Evolutionary conservation across 2,113 vertebrate species (phyloP), one percentile per base, ranked within the genome.

Genomic region (Coreoperca whiteheadi): DNA sequence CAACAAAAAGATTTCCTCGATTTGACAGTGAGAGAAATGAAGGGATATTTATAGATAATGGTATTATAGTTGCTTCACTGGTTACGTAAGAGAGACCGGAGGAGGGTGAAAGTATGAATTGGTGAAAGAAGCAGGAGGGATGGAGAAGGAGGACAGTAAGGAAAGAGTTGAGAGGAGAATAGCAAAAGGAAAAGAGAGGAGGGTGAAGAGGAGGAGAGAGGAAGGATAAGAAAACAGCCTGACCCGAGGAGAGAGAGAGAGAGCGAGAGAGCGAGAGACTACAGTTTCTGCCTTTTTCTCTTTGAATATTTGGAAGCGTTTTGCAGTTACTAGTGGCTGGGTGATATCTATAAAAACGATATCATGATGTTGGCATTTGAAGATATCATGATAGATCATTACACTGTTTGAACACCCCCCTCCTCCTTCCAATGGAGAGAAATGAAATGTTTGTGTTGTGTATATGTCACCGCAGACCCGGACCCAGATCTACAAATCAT

Each of bases 11-110:
- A 74, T 60, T 61, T 88, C 82, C 86, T 82, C 53, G 28, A 43
- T 79, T 20, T 79, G 74, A 86, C 67, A 84, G 77, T 12, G 39
- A 64, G 74, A 80, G 66, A 79, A 56, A 88, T 43, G 80, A 81
- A 63, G 63, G 51, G 65, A 75, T 91, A 93, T 92, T 93, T 91
- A 93, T 90, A 93, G 89, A 80, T 84, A 84, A 92, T 59, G 81
- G 54, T 5, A 70, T 94, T 91, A 92, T 34, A 69, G 69, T 37
- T 80, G 91, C 89, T 92, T 74, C 86, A 88, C 77, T 84, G 84
- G 82, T 54, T 87, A 63, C 25, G 63, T 92, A 87, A 85, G 59
- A 79, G 21, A 53, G 84, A 72, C 66, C 50, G 64, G 60, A 86
- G 73, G 64, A 78, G 70, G 37, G 48, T 16, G 43, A 14, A 59